Base-by-base conservation (phyloP, 1,140 invertebrate genomes). In the Thaumatotibia leucotreta region DNA sequence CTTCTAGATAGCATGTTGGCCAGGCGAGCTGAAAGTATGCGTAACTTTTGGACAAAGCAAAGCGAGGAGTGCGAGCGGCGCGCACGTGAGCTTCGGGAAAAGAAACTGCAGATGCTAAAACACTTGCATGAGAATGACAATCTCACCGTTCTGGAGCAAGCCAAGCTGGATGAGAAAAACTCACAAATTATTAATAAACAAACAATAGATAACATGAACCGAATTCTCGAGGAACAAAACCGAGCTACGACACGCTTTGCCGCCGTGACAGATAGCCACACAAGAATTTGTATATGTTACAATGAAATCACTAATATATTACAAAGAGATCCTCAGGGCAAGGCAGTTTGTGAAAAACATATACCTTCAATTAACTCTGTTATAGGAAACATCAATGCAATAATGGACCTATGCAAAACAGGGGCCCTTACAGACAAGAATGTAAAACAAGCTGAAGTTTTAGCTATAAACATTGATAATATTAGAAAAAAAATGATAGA, bases 371-470 rank as follows among this genome's bases (percentile, higher is more conserved):
- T 91, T 24, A 79, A 83, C 50, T 74, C 72, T 50, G 74, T 89
- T n/a, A 73, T 89, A 22, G 67, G 63, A 29, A 89, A 85, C 65
- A 92, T 94, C 64, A 91, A 92, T 61, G 50, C 74, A 17, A 86
- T 94, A 45, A 89, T 92, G 70, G 89, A 92, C 54, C 91, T 91
- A 68, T 92, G 92, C 76, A 92, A 91, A 78, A 81, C 69, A 64
- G 85, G 77, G 72, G 87, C 84, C 72, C 76, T 92, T 22, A 80
- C 76, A 61, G 92, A 93, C 31, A 89, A 91, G 68, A 93, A 93
- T 88, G 89, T 89, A 20, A 80, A 86, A 74, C 84, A 83, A 72
- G 79, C 91, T 66, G 75, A 79, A 71, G 67, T 88, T 29, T 76
- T 92, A 49, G 67, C 87, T 4, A 49, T 70, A 20, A 84, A 88